Conservation (phyloP, 2,113 vertebrate genomes). For the Amphilophus citrinellus region DNA sequence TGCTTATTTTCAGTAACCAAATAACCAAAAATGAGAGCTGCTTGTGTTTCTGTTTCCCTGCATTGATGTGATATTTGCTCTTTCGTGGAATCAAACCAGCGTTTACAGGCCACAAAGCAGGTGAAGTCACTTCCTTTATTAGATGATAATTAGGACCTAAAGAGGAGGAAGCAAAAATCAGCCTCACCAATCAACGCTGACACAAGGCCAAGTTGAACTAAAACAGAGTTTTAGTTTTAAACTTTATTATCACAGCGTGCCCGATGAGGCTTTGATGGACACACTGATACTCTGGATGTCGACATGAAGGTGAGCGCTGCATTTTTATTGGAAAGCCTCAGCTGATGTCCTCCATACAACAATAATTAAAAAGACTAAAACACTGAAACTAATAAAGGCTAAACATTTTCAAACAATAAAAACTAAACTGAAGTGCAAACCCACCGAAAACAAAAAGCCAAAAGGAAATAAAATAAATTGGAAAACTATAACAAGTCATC, state of each 20-base stretch:
- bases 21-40: accelerated
- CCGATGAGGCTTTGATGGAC: too few relatives aligned
- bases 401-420: background rate
- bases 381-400: too few relatives aligned
- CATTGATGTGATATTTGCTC: background rate
- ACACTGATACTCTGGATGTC: too few relatives aligned
- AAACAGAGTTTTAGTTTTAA: background rate
- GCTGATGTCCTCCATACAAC: too few relatives aligned
- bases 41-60: too few relatives aligned
- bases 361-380: too few relatives aligned
- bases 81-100: background rate
- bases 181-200: background rate
- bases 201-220: background rate
- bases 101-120: background rate
- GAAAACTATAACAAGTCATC: accelerated
- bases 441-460: background rate
- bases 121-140: constrained; percentile 4
- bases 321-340: too few relatives aligned
- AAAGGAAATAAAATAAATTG: accelerated
- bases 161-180: background rate
- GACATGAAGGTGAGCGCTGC: too few relatives aligned
- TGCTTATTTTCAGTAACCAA: background rate
- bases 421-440: background rate
- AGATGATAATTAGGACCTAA: background rate
- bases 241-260: background rate